Evolutionary conservation across 1,140 invertebrate species (phyloP).

Genomic region (Sinonovacula constricta): DNA sequence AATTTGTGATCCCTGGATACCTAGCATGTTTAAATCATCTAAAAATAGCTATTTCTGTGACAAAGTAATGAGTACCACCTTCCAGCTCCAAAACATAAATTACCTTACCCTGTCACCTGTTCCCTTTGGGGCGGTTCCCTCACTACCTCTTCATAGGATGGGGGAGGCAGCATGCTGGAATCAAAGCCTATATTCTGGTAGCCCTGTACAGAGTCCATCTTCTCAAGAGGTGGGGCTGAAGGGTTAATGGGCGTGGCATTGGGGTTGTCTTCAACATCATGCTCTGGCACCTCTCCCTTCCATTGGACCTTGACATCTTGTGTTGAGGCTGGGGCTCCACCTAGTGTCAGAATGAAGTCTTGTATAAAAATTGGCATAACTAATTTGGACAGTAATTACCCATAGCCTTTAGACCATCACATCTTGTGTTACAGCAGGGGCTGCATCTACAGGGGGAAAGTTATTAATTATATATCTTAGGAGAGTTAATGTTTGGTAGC

Average conservation of each 20-base stretch:
- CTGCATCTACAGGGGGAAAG: background rate
- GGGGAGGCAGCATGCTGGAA: conserved; percentile 77
- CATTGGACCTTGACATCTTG: conserved; percentile 47
- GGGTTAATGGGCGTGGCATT: conserved; percentile 64
- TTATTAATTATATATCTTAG: background rate
- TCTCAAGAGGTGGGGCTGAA: conserved; percentile 79
- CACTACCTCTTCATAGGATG: conserved; percentile 67
- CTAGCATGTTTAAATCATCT: no score
- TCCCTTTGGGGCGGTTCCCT: conserved; percentile 62
- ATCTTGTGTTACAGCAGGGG: background rate
- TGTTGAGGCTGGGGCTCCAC: background rate
- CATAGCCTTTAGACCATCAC: background rate
- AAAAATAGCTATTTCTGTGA: no score
- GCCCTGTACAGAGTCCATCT: conserved; percentile 79
- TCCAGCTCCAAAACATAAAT: no score
- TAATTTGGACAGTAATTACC: background rate
- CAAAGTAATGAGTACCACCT: no score
- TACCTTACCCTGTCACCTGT: conserved; percentile 48
- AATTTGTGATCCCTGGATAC: no score
- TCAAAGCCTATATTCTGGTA: conserved; percentile 80
- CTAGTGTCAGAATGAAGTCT: background rate
- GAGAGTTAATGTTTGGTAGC: background rate
- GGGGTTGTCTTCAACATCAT: conserved; percentile 77
- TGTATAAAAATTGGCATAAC: background rate
- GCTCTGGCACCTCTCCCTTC: conserved; percentile 66